A percentile compares a stretch with the other conserved stretches of the same genome.
Conservation (phyloP, 2,888 invertebrate species). For the Drosophila neonasuta region DNA sequence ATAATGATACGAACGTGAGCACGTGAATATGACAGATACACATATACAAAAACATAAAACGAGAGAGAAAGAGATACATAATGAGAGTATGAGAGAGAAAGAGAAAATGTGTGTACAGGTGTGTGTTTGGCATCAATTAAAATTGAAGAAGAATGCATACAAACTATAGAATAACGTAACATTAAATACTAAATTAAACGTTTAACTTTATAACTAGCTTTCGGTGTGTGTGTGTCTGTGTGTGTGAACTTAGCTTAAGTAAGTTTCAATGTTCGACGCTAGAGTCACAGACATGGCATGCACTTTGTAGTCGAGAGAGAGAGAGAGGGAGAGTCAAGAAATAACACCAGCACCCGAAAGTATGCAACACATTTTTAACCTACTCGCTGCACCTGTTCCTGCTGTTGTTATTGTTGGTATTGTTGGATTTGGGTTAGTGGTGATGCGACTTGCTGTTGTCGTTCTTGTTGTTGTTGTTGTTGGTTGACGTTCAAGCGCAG, state of each 20-base stretch:
- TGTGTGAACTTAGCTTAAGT: constrained; percentile 53
- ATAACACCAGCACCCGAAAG: constrained; percentile 26
- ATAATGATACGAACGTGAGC: constrained; percentile 61
- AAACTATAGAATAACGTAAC: constrained; percentile 44
- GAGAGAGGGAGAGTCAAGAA: not conserved
- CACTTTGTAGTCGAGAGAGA: constrained; percentile 39
- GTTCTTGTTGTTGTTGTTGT: constrained; percentile 16
- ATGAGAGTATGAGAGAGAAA: constrained; percentile 20
- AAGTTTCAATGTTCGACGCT: constrained; percentile 63
- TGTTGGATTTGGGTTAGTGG: constrained; percentile 54
- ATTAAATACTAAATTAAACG: constrained; percentile 52
- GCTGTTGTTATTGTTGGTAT: constrained; percentile 40
- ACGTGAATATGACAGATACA: constrained; percentile 57
- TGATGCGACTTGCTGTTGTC: constrained; percentile 24
- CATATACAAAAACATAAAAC: constrained; percentile 35
- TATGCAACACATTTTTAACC: constrained; percentile 48
- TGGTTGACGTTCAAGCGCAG: constrained; percentile 38
- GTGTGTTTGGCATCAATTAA: constrained; percentile 30
- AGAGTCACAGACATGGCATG: constrained; percentile 65
- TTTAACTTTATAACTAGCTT: constrained; percentile 37
- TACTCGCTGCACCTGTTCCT: constrained; percentile 56
- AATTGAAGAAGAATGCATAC: constrained; percentile 20
- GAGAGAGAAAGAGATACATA: constrained; percentile 45
- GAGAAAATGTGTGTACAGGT: constrained; percentile 8
- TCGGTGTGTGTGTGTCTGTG: constrained; percentile 6